Percentiles rank a stretch among this genome's conserved stretches.
Conservation (phyloP, 2,113 vertebrate genomes). For the Machaerirhynchus nigripectus region DNA sequence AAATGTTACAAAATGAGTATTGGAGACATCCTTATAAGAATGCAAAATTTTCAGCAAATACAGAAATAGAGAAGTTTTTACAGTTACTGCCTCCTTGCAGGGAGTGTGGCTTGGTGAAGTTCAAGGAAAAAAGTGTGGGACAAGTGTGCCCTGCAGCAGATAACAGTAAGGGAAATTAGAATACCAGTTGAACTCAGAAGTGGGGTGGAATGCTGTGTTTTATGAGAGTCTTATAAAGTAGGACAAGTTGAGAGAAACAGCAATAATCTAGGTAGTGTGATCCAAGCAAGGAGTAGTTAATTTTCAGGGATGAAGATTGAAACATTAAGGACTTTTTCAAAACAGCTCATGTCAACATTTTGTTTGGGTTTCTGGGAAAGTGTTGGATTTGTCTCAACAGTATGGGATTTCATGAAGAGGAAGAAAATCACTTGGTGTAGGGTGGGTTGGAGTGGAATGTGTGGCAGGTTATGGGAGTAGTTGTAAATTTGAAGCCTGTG, state of each 20-base stretch:
- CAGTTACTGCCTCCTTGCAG: background rate
- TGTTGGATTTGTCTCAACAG: background rate
- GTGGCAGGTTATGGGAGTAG: background rate
- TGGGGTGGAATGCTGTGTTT: background rate
- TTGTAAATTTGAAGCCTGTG: background rate
- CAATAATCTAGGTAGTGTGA: background rate
- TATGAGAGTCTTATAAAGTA: background rate
- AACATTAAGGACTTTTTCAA: background rate
- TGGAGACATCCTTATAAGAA: background rate
- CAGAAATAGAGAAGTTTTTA: background rate
- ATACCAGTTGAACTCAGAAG: background rate
- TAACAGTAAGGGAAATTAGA: background rate
- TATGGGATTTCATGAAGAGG: background rate
- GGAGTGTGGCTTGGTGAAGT: background rate
- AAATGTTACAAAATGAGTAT: background rate
- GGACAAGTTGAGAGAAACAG: background rate
- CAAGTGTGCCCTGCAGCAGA: background rate
- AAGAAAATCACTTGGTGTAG: background rate
- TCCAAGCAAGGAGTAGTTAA: background rate
- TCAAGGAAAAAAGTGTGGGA: background rate
- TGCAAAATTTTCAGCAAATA: background rate
- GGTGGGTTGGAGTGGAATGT: background rate
- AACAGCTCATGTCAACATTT: background rate
- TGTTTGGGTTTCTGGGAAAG: background rate
- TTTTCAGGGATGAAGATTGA: background rate